Evolutionary conservation across 2,888 invertebrate genomes (phyloP).

Genomic region (Euclidia mi): DNA sequence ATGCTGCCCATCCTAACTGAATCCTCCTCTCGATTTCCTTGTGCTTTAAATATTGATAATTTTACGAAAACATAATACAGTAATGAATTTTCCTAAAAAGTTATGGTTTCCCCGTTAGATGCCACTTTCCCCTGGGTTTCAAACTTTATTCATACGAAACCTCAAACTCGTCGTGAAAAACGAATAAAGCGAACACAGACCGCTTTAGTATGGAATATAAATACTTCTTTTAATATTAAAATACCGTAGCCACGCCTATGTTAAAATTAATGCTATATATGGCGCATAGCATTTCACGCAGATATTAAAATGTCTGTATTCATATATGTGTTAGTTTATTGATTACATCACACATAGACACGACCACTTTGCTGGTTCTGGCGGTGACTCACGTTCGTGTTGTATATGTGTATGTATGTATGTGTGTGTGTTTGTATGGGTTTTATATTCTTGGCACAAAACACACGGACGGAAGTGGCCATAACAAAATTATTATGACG

Average conservation of each 20-base stretch:
- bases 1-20: too few species aligned
- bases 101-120: too few species aligned
- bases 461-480: slow-evolving; percentile 65
- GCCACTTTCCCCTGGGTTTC: too few species aligned
- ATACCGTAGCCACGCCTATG: not conserved
- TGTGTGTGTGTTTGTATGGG: slow-evolving; percentile 42
- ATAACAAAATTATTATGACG: slow-evolving; percentile 61
- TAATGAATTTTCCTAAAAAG: too few species aligned
- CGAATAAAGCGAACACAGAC: too few species aligned
- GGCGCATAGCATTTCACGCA: slow-evolving; percentile 16
- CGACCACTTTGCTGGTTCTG: slow-evolving; percentile 50
- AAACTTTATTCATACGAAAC: too few species aligned
- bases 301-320: slow-evolving; percentile 29
- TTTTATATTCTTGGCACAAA: slow-evolving; percentile 73
- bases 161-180: too few species aligned
- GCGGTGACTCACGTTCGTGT: slow-evolving; percentile 64
- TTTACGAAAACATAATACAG: too few species aligned
- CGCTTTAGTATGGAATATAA: too few species aligned
- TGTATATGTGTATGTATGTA: slow-evolving; percentile 38
- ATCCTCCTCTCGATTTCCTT: too few species aligned
- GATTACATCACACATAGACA: slow-evolving; percentile 61
- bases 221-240: too few species aligned
- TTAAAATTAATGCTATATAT: slow-evolving; percentile 13
- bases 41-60: too few species aligned
- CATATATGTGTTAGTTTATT: slow-evolving; percentile 52